Evolutionary conservation across 1,140 invertebrate genomes (phyloP).

Genomic region (Lepidurus arcticus): DNA sequence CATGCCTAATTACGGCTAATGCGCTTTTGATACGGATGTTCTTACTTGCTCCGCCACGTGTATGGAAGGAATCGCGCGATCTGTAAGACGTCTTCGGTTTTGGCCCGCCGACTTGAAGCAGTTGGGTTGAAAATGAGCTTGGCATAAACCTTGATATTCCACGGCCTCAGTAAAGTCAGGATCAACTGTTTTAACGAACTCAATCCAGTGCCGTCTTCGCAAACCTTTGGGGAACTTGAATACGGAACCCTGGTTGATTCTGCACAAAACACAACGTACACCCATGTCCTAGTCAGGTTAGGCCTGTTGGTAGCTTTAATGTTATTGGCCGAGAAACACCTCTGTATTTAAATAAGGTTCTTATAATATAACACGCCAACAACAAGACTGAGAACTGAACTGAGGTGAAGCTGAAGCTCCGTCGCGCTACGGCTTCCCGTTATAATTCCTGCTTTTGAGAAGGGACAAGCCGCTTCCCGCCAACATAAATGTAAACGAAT

Average conservation of each 20-base stretch:
- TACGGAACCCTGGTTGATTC: neutral
- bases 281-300: neutral
- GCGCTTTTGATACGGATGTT: neutral
- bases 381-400: constrained; percentile 5
- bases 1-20: neutral
- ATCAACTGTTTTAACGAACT: neutral
- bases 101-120: constrained; percentile 7
- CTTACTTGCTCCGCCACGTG: neutral
- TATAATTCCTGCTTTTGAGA: neutral
- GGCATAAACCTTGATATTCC: constrained; percentile 16
- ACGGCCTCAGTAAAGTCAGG: neutral
- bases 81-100: neutral
- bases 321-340: no score
- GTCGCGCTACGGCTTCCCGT: neutral
- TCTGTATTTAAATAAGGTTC: no score
- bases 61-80: neutral
- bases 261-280: neutral
- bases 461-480: constrained; percentile 1
- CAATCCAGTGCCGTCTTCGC: constrained; percentile 7
- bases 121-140: constrained; percentile 14
- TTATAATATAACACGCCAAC: neutral
- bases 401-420: neutral
- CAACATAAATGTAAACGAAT: neutral
- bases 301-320: neutral
- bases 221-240: constrained; percentile 6